Conservation (phyloP, 2,888 invertebrate species). For the Tetramorium bicarinatum region DNA sequence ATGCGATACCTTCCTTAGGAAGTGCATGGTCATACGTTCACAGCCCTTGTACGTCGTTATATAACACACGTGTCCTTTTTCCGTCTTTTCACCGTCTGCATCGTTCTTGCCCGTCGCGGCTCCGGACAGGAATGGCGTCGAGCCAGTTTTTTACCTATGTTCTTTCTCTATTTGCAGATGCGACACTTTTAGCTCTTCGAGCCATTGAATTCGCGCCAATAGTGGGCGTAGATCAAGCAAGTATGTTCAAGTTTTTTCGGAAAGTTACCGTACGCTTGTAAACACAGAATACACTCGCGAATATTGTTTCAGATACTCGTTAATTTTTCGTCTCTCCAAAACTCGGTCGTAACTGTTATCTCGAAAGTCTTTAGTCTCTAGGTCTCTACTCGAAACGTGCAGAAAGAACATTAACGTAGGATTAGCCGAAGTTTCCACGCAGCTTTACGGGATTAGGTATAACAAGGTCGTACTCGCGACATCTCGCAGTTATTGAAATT, state of each 20-base stretch:
- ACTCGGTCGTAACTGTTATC: neutral
- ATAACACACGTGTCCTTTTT: constrained; percentile 18
- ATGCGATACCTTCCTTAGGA: constrained; percentile 49
- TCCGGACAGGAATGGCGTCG: constrained; percentile 37
- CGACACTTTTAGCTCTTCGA: constrained; percentile 80
- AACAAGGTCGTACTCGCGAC: constrained; percentile 17
- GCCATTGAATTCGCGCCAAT: constrained; percentile 79
- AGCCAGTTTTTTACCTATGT: constrained; percentile 64
- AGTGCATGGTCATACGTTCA: constrained; percentile 53
- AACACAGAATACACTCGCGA: constrained; percentile 68
- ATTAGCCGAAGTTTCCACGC: constrained; percentile 17
- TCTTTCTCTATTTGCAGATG: constrained; percentile 82
- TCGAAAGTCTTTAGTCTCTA: neutral
- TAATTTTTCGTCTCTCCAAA: constrained; percentile 53
- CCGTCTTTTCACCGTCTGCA: neutral
- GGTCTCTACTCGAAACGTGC: neutral
- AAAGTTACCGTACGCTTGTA: constrained; percentile 78
- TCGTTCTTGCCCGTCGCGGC: neutral
- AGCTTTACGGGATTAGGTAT: constrained; percentile 16
- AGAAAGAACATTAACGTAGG: neutral
- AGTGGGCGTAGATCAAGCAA: constrained; percentile 77
- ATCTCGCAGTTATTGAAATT: constrained; percentile 15
- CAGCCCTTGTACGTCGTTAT: constrained; percentile 44
- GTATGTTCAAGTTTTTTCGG: constrained; percentile 79
- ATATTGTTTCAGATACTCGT: constrained; percentile 72